A percentile compares a stretch with the other conserved stretches of the same genome.
Conservation (phyloP, 2,113 vertebrate species). For the Salminus brasiliensis region DNA sequence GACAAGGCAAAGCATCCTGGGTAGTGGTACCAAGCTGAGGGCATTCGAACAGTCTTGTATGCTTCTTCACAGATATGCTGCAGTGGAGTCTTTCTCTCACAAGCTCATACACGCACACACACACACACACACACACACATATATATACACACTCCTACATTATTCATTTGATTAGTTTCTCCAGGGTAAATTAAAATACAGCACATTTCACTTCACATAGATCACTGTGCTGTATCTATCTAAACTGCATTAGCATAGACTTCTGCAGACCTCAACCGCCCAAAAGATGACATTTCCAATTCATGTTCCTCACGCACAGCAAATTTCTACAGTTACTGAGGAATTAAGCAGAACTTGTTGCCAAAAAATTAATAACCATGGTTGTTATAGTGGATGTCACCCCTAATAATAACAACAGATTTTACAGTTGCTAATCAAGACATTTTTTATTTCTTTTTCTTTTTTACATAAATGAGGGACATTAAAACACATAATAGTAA, state of each 20-base stretch:
- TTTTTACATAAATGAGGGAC: no score
- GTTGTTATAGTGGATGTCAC: no score
- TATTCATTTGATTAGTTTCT: slow-evolving; percentile 62
- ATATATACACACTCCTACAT: slow-evolving; percentile 47
- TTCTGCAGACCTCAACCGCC: neutral
- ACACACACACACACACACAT: neutral
- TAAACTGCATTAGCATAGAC: slow-evolving; percentile 11
- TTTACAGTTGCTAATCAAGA: no score
- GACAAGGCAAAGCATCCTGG: slow-evolving; percentile 32
- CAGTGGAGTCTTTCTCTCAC: neutral
- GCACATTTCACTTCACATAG: slow-evolving; percentile 9
- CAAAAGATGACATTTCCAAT: neutral
- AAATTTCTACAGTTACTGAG: neutral
- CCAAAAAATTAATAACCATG: no score
- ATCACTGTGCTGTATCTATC: neutral
- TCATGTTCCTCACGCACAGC: neutral
- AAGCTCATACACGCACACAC: neutral
- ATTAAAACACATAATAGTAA: no score
- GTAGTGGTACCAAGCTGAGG: slow-evolving; percentile 34
- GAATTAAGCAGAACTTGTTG: neutral
- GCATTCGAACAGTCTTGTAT: slow-evolving; percentile 27
- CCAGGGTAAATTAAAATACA: slow-evolving; percentile 41
- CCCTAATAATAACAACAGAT: no score
- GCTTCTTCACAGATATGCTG: slow-evolving; percentile 11
- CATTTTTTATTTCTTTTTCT: no score